Percentiles rank a stretch among this genome's conserved stretches.
Conservation (phyloP, 1,140 invertebrate genomes). For the Drosophila biarmipes region DNA sequence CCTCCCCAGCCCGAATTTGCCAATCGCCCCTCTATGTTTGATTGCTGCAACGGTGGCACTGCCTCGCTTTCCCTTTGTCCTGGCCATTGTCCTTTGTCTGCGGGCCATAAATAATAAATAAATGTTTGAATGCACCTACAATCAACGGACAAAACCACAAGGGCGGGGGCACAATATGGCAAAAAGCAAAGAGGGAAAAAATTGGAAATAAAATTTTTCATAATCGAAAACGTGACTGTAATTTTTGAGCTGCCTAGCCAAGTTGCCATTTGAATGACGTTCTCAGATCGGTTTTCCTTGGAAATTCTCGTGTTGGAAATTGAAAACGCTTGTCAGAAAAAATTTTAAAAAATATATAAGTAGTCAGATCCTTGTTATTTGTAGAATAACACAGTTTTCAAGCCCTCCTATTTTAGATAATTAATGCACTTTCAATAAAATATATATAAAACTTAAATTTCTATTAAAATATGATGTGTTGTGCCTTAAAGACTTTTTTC, state of each 20-base stretch:
- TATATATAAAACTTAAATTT: no score
- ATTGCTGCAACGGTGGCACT: constrained; percentile 4
- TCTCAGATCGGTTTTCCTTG: constrained; percentile 21
- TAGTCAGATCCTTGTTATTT: no score
- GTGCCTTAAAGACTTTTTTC: neutral
- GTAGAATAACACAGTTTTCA: no score
- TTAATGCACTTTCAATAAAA: no score
- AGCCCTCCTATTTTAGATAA: no score
- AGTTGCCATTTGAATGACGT: constrained; percentile 11
- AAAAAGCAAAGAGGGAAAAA: constrained; percentile 18
- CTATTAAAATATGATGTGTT: no score
- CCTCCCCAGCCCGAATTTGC: neutral
- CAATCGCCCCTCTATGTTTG: neutral
- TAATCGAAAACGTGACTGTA: constrained; percentile 82
- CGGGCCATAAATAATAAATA: constrained; percentile 61
- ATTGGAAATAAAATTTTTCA: constrained; percentile 78
- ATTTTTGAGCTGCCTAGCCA: constrained; percentile 62
- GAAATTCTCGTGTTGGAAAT: neutral
- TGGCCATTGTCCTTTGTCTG: constrained; percentile 20
- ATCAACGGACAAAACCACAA: constrained; percentile 31
- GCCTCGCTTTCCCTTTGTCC: neutral
- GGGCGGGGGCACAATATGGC: constrained; percentile 5
- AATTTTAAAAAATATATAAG: no score
- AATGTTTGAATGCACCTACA: constrained; percentile 52
- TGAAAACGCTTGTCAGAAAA: no score